Evolutionary conservation across 1,140 invertebrate species (phyloP).

Genomic region (Potamilus streckersoni): DNA sequence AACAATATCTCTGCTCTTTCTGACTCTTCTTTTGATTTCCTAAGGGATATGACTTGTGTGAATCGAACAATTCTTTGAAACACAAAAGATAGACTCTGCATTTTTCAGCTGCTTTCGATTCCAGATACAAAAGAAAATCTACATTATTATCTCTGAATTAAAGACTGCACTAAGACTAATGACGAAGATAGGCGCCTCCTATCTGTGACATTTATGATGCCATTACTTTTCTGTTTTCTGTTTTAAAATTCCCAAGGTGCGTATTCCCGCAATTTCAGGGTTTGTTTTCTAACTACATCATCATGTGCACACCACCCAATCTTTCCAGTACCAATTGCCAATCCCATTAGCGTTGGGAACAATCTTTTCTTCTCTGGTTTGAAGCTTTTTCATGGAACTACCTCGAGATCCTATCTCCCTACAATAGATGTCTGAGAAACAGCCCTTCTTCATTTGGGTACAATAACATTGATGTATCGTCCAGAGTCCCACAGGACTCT

Average conservation of each 20-base stretch:
- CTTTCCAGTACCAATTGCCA: not conserved
- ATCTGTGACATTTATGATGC: slow-evolving; percentile 7
- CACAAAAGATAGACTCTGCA: too few relatives aligned
- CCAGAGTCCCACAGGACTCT: slow-evolving; percentile 8
- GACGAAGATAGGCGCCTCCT: slow-evolving; percentile 12
- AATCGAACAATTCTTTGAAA: too few relatives aligned
- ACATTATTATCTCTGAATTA: slow-evolving; percentile 36
- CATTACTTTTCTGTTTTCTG: slow-evolving; percentile 3
- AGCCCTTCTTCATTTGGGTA: slow-evolving; percentile 28
- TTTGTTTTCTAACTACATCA: slow-evolving; percentile 4
- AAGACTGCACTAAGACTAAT: slow-evolving; percentile 34
- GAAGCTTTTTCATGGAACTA: not conserved
- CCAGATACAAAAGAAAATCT: slow-evolving; percentile 28
- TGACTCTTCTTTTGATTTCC: too few relatives aligned
- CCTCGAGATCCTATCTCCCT: slow-evolving; percentile 10
- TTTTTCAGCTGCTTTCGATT: slow-evolving; percentile 5
- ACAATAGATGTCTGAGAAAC: slow-evolving; percentile 43
- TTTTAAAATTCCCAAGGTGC: not conserved
- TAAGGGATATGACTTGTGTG: too few relatives aligned
- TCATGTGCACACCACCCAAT: too few relatives aligned
- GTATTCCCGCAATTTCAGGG: not conserved
- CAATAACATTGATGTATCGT: slow-evolving; percentile 13
- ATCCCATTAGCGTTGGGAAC: slow-evolving; percentile 1
- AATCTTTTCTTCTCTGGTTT: not conserved
- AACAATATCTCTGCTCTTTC: too few relatives aligned